A percentile compares a stretch with the other conserved stretches of the same genome.
These are phyloP conservation scores for Bucorvus abyssinicus DNA, from an alignment of 2,797 vertebrate genomes.

Conservation along the genomic window DNA sequence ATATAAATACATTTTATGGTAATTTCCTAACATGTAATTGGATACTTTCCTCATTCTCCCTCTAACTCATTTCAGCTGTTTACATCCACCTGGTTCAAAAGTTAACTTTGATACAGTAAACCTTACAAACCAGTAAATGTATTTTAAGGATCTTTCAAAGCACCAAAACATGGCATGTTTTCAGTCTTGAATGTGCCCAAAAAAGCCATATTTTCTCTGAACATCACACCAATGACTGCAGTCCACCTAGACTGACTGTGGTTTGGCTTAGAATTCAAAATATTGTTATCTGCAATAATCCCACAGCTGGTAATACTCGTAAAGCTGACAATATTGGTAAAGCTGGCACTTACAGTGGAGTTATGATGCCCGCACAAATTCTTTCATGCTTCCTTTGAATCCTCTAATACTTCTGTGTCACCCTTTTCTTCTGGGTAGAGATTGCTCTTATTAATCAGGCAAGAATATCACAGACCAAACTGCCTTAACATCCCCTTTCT, in stretches of 20 bases:
- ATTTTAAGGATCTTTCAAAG: neutral
- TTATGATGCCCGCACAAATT: neutral
- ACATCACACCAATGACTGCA: neutral
- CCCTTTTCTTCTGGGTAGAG: neutral
- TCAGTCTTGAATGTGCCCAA: neutral
- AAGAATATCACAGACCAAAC: neutral
- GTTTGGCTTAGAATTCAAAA: neutral
- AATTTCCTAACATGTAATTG: neutral
- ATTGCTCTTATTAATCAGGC: neutral
- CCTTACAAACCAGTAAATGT: neutral
- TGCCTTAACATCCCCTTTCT: neutral
- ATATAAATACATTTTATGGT: neutral
- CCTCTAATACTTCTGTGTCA: neutral
- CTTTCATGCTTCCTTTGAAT: neutral
- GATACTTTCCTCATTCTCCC: neutral
- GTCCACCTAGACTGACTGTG: neutral
- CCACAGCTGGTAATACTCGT: neutral
- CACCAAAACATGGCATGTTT: neutral
- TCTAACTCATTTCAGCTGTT: neutral
- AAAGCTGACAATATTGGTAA: neutral
- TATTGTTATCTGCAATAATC: neutral
- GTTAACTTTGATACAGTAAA: neutral
- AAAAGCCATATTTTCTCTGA: neutral
- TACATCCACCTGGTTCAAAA: neutral
- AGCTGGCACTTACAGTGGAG: neutral